Percentiles rank a stretch among this genome's conserved stretches.
These are phyloP conservation scores for Oxycera nigricornis DNA, from an alignment of 2,888 invertebrate genomes.

Conservation along the genomic window DNA sequence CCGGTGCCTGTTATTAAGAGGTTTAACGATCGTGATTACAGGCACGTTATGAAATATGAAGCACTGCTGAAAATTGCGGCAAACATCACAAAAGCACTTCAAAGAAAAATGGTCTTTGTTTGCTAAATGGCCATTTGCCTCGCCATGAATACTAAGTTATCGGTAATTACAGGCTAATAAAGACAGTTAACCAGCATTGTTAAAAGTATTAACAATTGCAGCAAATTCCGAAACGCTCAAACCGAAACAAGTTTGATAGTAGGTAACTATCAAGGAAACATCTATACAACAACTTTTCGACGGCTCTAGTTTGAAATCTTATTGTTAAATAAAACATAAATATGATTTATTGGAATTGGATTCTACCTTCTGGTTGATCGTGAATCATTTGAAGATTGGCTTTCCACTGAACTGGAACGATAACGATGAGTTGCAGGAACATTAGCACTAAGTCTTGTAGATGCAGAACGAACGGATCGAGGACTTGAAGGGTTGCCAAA, in stretches of 20 bases:
- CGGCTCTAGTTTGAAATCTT: too few relatives aligned
- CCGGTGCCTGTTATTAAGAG: conserved; percentile 65
- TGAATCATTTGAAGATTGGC: conserved; percentile 88
- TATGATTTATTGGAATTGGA: too few relatives aligned
- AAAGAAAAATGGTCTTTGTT: not conserved
- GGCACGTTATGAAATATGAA: conserved; percentile 16
- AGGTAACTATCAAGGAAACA: too few relatives aligned
- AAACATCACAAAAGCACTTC: not conserved
- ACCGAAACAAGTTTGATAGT: too few relatives aligned
- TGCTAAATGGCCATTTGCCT: not conserved
- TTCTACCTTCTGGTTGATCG: conserved; percentile 77
- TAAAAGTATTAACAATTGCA: too few relatives aligned
- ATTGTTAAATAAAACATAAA: too few relatives aligned
- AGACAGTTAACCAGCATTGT: too few relatives aligned
- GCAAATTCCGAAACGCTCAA: too few relatives aligned
- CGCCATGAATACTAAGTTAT: too few relatives aligned
- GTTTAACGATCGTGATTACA: conserved; percentile 14
- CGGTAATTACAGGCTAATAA: too few relatives aligned
- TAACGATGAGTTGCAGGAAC: conserved; percentile 63
- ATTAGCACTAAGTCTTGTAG: conserved; percentile 51
- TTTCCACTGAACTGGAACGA: conserved; percentile 84
- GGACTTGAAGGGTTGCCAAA: conserved; percentile 81
- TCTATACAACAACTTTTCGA: too few relatives aligned
- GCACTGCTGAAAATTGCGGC: not conserved
- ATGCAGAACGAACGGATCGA: conserved; percentile 79